Evolutionary conservation across 2,113 vertebrate genomes (phyloP).

Genomic region (Rhabdomys dilectus): DNA sequence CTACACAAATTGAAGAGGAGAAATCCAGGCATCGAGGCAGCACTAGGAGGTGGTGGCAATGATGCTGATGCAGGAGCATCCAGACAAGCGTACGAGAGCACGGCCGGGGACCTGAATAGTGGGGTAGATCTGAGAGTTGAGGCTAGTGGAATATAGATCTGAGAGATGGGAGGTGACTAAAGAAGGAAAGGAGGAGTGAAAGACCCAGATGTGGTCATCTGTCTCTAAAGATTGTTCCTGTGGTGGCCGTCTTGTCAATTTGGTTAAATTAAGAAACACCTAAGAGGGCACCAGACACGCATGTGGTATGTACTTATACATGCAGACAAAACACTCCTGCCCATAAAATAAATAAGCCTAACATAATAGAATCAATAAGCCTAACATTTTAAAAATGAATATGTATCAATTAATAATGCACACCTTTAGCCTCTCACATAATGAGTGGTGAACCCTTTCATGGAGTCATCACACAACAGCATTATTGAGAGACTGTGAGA

Average conservation of each 20-base stretch:
- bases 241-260: neutral
- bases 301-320: neutral
- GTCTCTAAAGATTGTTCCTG: neutral
- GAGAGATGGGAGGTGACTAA: neutral
- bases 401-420: neutral
- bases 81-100: no score
- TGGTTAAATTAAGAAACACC: neutral
- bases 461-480: no score
- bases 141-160: no score
- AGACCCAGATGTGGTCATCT: neutral
- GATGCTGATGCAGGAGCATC: neutral
- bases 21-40: neutral
- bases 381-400: neutral
- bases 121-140: neutral
- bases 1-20: neutral
- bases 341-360: neutral
- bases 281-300: neutral
- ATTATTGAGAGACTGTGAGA: no score
- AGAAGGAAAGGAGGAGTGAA: neutral
- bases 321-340: neutral
- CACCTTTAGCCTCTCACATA: neutral
- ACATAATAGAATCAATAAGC: neutral
- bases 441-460: neutral
- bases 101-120: neutral
- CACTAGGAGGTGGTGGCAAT: neutral